A percentile compares a stretch with the other conserved stretches of the same genome.
Conservation (phyloP, 2,113 vertebrate species). For the Lycocorax pyrrhopterus region DNA sequence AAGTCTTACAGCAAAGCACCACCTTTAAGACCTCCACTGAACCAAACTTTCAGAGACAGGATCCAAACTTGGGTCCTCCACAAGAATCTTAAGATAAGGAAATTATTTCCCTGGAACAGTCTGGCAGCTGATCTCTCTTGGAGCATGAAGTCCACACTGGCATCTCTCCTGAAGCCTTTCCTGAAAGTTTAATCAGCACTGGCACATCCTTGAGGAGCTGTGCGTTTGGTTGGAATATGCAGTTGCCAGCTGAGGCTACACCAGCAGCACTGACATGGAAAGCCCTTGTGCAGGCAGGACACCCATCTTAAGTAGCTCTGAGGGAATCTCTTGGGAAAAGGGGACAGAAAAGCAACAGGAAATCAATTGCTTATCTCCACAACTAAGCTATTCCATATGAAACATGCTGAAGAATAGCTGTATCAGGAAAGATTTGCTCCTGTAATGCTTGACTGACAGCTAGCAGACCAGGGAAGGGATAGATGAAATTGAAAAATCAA, state of each 20-base stretch:
- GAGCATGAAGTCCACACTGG: not conserved
- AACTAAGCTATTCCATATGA: not conserved
- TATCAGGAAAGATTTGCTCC: not conserved
- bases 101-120: not conserved
- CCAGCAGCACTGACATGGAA: not conserved
- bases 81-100: not conserved
- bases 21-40: not conserved
- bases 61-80: not conserved
- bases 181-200: slow-evolving; percentile 1
- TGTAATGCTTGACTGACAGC: not conserved
- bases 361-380: not conserved
- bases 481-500: slow-evolving; percentile 1
- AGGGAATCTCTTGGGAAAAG: not conserved
- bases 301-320: not conserved
- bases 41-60: not conserved
- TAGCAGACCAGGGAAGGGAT: not conserved
- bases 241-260: not conserved
- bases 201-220: not conserved
- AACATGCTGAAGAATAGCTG: not conserved
- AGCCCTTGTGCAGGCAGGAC: not conserved
- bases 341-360: not conserved
- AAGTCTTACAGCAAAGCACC: not conserved
- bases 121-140: not conserved
- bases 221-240: not conserved
- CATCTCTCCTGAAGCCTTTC: not conserved